Evolutionary conservation across 2,113 vertebrate species (phyloP), one percentile per base, ranked within the genome.

Genomic region (Saguinus midas): DNA sequence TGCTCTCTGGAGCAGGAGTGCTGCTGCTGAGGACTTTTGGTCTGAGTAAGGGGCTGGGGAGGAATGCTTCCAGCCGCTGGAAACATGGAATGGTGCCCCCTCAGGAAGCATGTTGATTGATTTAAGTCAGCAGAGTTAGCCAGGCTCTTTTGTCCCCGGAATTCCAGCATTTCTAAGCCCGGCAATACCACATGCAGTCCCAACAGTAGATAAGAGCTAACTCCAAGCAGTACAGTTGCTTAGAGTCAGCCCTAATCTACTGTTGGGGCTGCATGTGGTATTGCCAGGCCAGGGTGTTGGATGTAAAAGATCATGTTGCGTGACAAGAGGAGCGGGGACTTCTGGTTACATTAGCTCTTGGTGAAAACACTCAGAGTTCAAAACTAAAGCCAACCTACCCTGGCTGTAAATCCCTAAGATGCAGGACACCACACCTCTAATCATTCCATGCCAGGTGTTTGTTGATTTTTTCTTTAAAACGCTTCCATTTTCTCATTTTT

Each of bases 391-490:
- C 50, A 96, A 16, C 61, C 11, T 64, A 13, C 12, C 27, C 72
- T 57, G 85, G 43, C 58, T 75, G 10, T 78, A 73, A 83, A 52
- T 50, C 27, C 87, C 52, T 79, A 90, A 78, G 88, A 94, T 73
- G 17, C 80, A 52, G 13, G 12, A 85, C 45, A 55, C n/a, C 25
- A 80, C 21, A 58, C 87, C n/a, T 91, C 70, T 76, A 29, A 82
- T 88, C 79, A 86, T 61, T 57, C 58, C 76, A 61, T 52, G 45
- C 76, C n/a, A 85, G 61, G 55, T 52, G 23, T 96, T 93, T 93
- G 90, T 80, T 50, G 57, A 78, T 66, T 52, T 84, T 90, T 97
- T 88, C 95, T 98, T 95, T 58, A 84, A 96, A 97, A 91, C 3
- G 5, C 72, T 95, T 84, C 58, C 40, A 86, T 94, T 82, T 68